Conservation (phyloP, 2,113 vertebrate genomes). For the Aldabrachelys gigantea region DNA sequence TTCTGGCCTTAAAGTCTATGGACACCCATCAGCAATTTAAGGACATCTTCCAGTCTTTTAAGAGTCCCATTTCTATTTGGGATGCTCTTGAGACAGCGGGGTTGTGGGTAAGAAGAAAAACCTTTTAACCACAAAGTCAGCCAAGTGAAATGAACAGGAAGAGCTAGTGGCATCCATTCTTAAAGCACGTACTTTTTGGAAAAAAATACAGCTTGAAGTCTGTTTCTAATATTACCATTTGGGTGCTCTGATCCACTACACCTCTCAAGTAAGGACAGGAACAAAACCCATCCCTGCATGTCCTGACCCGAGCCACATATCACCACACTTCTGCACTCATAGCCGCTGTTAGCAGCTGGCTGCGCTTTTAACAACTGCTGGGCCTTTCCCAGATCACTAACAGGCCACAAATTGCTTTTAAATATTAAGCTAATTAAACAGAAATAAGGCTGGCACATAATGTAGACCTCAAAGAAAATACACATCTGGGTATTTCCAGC, state of each 20-base stretch:
- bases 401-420: constrained; percentile 59
- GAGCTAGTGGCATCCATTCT: not conserved
- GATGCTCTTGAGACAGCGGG: constrained; percentile 5
- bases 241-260: not conserved
- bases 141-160: constrained; percentile 23
- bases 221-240: not conserved
- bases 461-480: constrained; percentile 42
- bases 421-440: constrained; percentile 63
- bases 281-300: not conserved
- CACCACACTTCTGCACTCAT: constrained; percentile 24
- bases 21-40: not conserved
- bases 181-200: not conserved
- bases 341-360: constrained; percentile 57
- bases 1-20: not conserved
- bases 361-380: constrained; percentile 59
- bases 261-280: not conserved
- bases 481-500: constrained; percentile 39
- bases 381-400: constrained; percentile 55
- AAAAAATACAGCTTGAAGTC: not conserved
- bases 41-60: not conserved
- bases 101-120: not conserved
- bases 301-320: constrained; percentile 23
- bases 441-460: constrained; percentile 37
- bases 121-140: not conserved
- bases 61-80: not conserved